A percentile compares a stretch with the other conserved stretches of the same genome.
These are phyloP conservation scores for Tupiocoris notatus DNA, from an alignment of 2,888 invertebrate species.

Conservation along the genomic window DNA sequence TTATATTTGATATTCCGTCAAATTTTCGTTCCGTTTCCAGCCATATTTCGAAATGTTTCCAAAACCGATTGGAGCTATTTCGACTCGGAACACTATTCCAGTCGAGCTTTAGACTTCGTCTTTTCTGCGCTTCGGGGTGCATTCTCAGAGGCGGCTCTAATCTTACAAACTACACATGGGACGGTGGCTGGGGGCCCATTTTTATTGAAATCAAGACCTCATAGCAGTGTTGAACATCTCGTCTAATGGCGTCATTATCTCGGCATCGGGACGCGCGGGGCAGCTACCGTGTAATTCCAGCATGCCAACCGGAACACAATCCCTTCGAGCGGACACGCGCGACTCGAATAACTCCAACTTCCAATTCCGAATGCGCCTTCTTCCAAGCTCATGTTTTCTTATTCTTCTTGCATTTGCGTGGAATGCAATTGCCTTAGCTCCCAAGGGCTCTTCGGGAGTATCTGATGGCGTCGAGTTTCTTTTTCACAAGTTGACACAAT, in stretches of 20 bases:
- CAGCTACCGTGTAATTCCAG: slow-evolving; percentile 27
- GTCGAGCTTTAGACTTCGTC: background rate
- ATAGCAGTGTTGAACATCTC: slow-evolving; percentile 27
- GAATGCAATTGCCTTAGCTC: too few relatives aligned
- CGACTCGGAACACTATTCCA: too few relatives aligned
- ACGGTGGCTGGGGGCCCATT: slow-evolving; percentile 6
- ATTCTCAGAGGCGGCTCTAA: background rate
- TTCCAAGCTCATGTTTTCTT: background rate
- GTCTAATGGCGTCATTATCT: slow-evolving; percentile 31
- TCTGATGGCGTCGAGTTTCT: too few relatives aligned
- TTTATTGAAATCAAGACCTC: slow-evolving; percentile 30
- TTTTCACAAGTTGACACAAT: too few relatives aligned
- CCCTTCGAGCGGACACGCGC: slow-evolving; percentile 29
- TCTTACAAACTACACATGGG: background rate
- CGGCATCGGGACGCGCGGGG: slow-evolving; percentile 14
- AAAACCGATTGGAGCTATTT: too few relatives aligned
- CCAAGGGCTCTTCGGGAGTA: too few relatives aligned
- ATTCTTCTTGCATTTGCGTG: background rate
- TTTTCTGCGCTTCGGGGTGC: background rate
- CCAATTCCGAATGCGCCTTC: background rate
- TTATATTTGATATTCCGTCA: too few relatives aligned
- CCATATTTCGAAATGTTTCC: too few relatives aligned
- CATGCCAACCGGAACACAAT: background rate
- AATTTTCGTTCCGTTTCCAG: too few relatives aligned
- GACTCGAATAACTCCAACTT: background rate